Percentiles rank a stretch among this genome's conserved stretches.
Conservation (phyloP, 2,797 vertebrate species). For the Chelmon rostratus region DNA sequence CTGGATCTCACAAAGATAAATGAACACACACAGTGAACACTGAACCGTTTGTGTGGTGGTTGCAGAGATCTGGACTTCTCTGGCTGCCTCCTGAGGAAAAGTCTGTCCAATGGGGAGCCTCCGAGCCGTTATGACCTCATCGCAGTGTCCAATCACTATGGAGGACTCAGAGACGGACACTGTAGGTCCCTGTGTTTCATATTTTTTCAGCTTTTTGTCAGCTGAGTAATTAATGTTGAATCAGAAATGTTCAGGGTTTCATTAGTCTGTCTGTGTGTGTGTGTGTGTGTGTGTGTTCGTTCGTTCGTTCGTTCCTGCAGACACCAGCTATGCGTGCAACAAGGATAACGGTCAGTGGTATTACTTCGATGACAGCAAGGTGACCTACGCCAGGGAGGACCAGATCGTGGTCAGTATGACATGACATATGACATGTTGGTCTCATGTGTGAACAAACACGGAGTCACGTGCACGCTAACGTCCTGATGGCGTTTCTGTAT, state of each 20-base stretch:
- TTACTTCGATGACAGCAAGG: slow-evolving; percentile 93
- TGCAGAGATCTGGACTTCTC: slow-evolving; percentile 91
- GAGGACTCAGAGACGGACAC: slow-evolving; percentile 91
- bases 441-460: too few species aligned
- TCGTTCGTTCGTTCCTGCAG: slow-evolving; percentile 68
- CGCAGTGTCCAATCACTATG: slow-evolving; percentile 92
- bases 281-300: not conserved
- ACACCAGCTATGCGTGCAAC: slow-evolving; percentile 91
- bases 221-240: not conserved
- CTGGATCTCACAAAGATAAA: too few species aligned
- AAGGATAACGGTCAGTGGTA: slow-evolving; percentile 93
- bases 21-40: not conserved
- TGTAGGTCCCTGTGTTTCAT: slow-evolving; percentile 80
- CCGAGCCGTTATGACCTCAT: slow-evolving; percentile 92
- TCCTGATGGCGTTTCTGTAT: too few species aligned
- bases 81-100: slow-evolving; percentile 87
- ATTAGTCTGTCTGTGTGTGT: not conserved
- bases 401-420: slow-evolving; percentile 88
- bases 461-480: too few species aligned
- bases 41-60: accelerated
- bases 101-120: slow-evolving; percentile 78
- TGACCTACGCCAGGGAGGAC: slow-evolving; percentile 88
- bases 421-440: not conserved
- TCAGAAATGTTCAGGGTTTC: too few species aligned
- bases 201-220: not conserved